Base-by-base conservation (phyloP, 2,797 vertebrate species). In the Mormyrus hasselquistii region DNA sequence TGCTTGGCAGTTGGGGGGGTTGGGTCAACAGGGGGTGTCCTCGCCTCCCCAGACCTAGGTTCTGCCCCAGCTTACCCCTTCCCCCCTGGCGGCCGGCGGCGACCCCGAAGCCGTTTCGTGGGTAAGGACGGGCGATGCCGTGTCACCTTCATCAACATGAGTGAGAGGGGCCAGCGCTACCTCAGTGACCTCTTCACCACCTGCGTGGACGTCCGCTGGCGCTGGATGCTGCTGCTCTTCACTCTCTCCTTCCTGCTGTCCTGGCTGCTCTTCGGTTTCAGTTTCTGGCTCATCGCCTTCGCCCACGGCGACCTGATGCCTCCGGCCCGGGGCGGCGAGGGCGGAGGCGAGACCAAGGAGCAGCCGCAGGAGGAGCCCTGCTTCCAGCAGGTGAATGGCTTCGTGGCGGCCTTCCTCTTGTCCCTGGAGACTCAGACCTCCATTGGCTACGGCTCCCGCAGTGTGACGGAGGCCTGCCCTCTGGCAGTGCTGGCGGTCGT, bases 141-240 rank as follows among this genome's bases (percentile, higher is more conserved):
- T 93, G 94, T 97, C 94, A 94, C 96, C 94, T 98, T 98, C 79
- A 95, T 97, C 94, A 97, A 98, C 95, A 96, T 98, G 95, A 97
- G 96, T 90, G 97, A 97, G 92, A 96, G 97, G 94, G 96, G 97
- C 93, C 97, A 97, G 94, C 97, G 97, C 65, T 98, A 98, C 93
- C 96, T 98, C 90, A 97, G 94, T 0, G 98, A 98, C 94, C 95
- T 98, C 91, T 98, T 98, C 94, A 98, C 98, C 91, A 98, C 98
- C 57, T 98, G 98, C 87, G 97, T 98, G 93, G 98, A 98, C 91
- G 96, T 98, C 91, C 97, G 97, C 93, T 98, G 98, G 98, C 96
- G 97, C 90, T 98, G 97, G 97, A 98, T 98, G 97, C 94, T 97
- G 73, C 94, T 98, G 93, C 94, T 98, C 93, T 98, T 98, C 94